phyloP scores from a whole-genome alignment of 2,888 invertebrate species.

The Drosophila lacicola region DNA sequence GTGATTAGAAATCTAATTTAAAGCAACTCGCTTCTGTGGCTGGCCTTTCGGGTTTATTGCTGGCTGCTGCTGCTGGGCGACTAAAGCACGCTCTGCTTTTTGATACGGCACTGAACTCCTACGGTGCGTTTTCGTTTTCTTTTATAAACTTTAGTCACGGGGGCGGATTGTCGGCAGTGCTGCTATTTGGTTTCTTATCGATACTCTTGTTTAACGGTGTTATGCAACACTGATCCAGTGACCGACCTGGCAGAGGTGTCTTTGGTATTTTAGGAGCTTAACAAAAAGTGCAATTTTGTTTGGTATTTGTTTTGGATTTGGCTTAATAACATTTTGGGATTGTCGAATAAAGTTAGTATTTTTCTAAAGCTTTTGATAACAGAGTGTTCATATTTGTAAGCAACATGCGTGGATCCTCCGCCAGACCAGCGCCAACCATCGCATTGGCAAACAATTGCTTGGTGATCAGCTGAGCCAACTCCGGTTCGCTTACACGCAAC shows the following conservation, averaged over 20 bases:
- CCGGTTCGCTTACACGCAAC: conserved; percentile 90
- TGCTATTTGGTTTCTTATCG: conserved; percentile 24
- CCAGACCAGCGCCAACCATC: conserved; percentile 97
- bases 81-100: conserved; percentile 68
- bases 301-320: conserved; percentile 13
- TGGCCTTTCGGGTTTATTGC: conserved; percentile 85
- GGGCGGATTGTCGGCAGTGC: conserved; percentile 40
- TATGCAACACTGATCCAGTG: conserved; percentile 10
- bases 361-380: conserved; percentile 92
- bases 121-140: conserved; percentile 57
- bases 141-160: conserved; percentile 79
- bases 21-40: conserved; percentile 87
- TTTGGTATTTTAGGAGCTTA: too few relatives aligned
- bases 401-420: conserved; percentile 95
- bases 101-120: conserved; percentile 75
- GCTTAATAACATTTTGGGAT: conserved; percentile 14
- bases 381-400: conserved; percentile 95
- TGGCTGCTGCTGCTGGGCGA: conserved; percentile 72
- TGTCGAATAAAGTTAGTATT: conserved; percentile 86
- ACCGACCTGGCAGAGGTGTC: background rate
- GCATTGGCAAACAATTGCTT: conserved; percentile 97
- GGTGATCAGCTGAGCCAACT: conserved; percentile 92
- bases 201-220: conserved; percentile 2
- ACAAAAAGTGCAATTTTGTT: too few relatives aligned
- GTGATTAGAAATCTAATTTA: conserved; percentile 92